Evolutionary conservation across 2,888 invertebrate genomes (phyloP), one percentile per base, ranked within the genome.

Genomic region (Chymomyza fuscimana): DNA sequence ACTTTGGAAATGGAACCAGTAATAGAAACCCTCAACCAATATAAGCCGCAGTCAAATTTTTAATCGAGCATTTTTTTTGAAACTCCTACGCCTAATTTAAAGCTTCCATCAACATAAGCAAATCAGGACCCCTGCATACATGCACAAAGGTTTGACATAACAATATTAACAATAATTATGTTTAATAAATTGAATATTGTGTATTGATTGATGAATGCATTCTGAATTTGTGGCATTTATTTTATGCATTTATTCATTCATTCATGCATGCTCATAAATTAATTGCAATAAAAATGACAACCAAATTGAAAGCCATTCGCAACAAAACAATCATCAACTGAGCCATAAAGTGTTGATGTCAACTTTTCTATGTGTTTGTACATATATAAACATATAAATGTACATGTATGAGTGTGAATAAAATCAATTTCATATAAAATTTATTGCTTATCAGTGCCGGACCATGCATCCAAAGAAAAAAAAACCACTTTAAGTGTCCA

Each of bases 181-280:
- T 83, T 81, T 72, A 69, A 81, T 74, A 72, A 76, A 83, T 81
- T 78, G 65, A 73, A 72, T 76, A 78, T 81, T 83, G 81, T 12
- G 4, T 46, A 12, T 46, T 46, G 40, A 81, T 81, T 81, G 81
- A 81, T 83, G 79, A 81, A 72, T 77, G 73, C 68, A 69, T 59
- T 69, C 62, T 71, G 73, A 75, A 77, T 69, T 81, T 81, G 70
- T 81, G 81, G 79, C 81, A 84, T 84, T 81, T 81, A 79, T 81
- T 46, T 77, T 74, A 77, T 80, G 72, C 19, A 74, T 69, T 68
- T 7, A 32, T 32, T 32, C 32, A 32, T 32, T 68, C 80, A 80
- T 72, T 80, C 79, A 73, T 73, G 78, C 81, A 69, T 76, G 69
- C 36, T 69, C 79, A 84, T 79, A 79, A 81, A 81, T 81, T 79